A percentile compares a stretch with the other conserved stretches of the same genome.
These are phyloP conservation scores for Cairina moschata DNA, from an alignment of 2,113 vertebrate genomes.

Conservation along the genomic window DNA sequence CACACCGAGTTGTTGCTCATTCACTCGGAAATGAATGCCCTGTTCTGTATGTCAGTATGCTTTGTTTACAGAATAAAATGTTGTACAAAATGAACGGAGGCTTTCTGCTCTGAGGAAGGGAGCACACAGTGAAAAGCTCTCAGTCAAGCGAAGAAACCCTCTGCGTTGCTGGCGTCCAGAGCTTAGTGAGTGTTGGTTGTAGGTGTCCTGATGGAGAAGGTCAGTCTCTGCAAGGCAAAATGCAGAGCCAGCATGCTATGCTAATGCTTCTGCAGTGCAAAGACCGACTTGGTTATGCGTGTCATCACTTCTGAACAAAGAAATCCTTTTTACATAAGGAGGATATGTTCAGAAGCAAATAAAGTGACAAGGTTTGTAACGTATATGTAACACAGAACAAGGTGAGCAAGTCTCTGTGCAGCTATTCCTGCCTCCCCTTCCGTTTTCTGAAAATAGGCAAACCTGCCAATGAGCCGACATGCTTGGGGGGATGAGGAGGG, in stretches of 20 bases:
- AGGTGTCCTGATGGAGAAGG: neutral
- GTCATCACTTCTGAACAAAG: neutral
- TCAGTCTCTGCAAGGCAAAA: neutral
- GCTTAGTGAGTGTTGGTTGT: neutral
- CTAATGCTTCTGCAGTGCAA: neutral
- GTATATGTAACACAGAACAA: neutral
- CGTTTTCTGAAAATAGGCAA: neutral
- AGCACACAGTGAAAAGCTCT: neutral
- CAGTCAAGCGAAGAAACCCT: neutral
- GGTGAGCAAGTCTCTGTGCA: neutral
- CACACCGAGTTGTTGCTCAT: neutral
- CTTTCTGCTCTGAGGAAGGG: neutral
- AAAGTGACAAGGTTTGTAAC: neutral
- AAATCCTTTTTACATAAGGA: neutral
- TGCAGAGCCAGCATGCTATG: neutral
- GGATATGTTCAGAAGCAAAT: neutral
- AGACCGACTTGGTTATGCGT: neutral
- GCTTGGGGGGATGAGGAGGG: neutral
- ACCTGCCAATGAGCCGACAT: neutral
- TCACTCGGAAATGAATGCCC: neutral
- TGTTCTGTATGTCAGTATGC: neutral
- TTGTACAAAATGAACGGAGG: neutral
- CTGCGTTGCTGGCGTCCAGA: neutral
- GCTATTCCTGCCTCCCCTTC: neutral
- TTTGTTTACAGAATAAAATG: slow-evolving; percentile 27